These are phyloP conservation scores for Arctopsyche grandis DNA, from an alignment of 1,140 invertebrate genomes.

Conservation along the genomic window DNA sequence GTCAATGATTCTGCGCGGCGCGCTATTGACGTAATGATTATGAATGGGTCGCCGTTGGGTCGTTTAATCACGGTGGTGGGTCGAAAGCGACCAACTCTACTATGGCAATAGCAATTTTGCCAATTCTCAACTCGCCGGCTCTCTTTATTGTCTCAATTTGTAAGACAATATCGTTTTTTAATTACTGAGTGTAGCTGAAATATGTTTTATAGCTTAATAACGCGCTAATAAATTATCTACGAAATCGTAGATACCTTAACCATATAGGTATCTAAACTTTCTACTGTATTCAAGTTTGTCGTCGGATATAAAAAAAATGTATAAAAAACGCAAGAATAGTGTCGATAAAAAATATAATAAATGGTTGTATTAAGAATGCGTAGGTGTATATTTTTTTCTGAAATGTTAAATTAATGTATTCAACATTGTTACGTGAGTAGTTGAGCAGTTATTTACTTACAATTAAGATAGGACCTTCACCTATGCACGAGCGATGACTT, in stretches of 20 bases:
- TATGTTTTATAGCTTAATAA: too few relatives aligned
- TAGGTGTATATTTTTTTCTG: not conserved
- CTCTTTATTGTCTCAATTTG: too few relatives aligned
- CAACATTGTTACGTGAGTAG: conserved; percentile 6
- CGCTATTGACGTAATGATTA: not conserved
- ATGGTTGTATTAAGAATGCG: not conserved
- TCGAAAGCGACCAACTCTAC: not conserved
- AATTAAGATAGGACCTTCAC: conserved; percentile 22
- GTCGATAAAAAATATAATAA: not conserved
- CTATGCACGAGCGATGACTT: conserved; percentile 26
- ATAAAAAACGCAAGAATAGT: not conserved
- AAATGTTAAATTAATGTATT: conserved; percentile 6
- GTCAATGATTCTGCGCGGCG: not conserved
- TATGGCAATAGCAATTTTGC: not conserved
- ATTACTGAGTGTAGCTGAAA: too few relatives aligned
- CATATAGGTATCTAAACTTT: too few relatives aligned
- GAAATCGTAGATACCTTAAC: too few relatives aligned
- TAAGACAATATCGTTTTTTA: too few relatives aligned
- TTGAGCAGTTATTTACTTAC: conserved; percentile 26
- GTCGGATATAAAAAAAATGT: not conserved
- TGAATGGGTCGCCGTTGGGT: not conserved
- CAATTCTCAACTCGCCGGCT: too few relatives aligned
- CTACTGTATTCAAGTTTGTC: too few relatives aligned
- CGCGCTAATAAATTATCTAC: too few relatives aligned
- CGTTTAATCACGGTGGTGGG: not conserved